Evolutionary conservation across 2,113 vertebrate species (phyloP).

Genomic region (Cyphomyrus discorhynchus): DNA sequence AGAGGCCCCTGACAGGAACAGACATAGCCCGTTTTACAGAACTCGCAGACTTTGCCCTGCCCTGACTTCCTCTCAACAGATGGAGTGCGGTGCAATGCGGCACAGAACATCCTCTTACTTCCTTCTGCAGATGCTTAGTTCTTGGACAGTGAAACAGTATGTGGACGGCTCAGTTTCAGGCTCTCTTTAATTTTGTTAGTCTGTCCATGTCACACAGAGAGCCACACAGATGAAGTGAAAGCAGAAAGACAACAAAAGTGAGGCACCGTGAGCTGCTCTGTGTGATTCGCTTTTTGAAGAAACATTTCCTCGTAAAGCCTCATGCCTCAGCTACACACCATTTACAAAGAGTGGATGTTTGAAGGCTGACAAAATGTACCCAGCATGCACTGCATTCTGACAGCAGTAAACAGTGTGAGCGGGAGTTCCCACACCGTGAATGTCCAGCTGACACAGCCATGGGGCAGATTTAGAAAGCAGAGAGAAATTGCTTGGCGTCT

Average conservation of each 20-base stretch:
- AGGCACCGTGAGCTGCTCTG: background rate
- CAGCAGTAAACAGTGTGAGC: background rate
- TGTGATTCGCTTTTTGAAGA: background rate
- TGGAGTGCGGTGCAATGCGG: background rate
- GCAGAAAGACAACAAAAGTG: background rate
- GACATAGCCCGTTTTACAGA: background rate
- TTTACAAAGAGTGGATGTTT: background rate
- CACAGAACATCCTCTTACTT: background rate
- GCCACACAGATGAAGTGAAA: background rate
- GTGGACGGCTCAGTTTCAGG: background rate
- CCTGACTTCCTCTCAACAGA: background rate
- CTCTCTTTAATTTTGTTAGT: background rate
- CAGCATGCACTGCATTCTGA: background rate
- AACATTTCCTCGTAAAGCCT: background rate
- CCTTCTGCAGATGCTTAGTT: background rate
- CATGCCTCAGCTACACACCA: background rate
- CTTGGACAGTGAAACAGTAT: background rate
- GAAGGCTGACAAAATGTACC: background rate
- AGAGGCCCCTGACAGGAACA: slow-evolving; percentile 70
- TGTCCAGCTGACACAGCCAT: background rate
- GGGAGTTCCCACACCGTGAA: background rate
- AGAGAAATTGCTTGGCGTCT: background rate
- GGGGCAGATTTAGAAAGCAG: background rate
- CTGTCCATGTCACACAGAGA: background rate
- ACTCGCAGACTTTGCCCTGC: background rate